Evolutionary conservation across 2,888 invertebrate species (phyloP).

Genomic region (Rhodophaea formosa): DNA sequence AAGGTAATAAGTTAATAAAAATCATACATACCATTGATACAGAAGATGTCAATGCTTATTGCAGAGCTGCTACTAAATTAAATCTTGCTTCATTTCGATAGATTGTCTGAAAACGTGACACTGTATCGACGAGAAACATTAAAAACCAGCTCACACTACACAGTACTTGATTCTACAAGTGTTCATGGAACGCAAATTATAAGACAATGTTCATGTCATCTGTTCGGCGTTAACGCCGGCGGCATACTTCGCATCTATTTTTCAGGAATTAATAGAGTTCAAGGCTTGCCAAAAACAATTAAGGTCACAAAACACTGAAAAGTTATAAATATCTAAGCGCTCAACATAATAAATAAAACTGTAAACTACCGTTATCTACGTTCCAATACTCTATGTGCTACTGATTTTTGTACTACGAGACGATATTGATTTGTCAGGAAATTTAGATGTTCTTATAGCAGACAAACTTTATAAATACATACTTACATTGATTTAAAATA

Average conservation of each 20-base stretch:
- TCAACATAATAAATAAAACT: background rate
- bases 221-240: too few species aligned
- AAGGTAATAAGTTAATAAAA: background rate
- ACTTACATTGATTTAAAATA: too few species aligned
- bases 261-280: background rate
- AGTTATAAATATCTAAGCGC: constrained; percentile 1
- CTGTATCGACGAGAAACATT: background rate
- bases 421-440: too few species aligned
- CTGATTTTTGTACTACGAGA: too few species aligned
- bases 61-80: background rate
- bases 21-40: constrained; percentile 39
- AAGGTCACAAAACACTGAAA: constrained; percentile 30
- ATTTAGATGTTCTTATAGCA: too few species aligned
- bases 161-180: background rate
- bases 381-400: too few species aligned
- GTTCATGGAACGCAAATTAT: background rate
- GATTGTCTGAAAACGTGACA: constrained; percentile 32
- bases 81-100: constrained; percentile 4
- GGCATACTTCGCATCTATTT: background rate
- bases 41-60: constrained; percentile 18
- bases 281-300: constrained; percentile 14
- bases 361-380: background rate
- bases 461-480: too few species aligned
- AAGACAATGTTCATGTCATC: too few species aligned
- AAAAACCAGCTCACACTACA: background rate